Conservation (phyloP, 2,888 invertebrate genomes). For the Philopedon plagiatum region DNA sequence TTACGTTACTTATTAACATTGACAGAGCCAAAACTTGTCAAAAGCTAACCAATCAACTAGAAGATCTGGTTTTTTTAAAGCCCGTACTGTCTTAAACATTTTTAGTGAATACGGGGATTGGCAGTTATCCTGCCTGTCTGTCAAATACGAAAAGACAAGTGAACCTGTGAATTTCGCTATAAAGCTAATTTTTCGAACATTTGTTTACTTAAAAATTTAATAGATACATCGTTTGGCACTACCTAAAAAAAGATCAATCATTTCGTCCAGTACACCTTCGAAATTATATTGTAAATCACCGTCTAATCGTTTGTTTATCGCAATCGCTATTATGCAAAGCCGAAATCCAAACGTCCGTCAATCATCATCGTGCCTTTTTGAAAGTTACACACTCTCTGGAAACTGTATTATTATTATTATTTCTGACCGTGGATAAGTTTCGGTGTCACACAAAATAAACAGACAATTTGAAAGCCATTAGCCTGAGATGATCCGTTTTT, state of each 20-base stretch:
- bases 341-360: slow-evolving; percentile 37
- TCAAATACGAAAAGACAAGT: no score
- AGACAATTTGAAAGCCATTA: slow-evolving; percentile 47
- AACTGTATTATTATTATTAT: slow-evolving; percentile 36
- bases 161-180: no score
- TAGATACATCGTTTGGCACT: background rate
- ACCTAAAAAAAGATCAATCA: slow-evolving; percentile 8
- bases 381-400: slow-evolving; percentile 36
- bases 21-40: no score
- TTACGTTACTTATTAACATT: no score
- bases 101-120: no score
- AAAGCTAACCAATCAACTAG: no score
- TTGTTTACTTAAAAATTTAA: background rate
- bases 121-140: no score
- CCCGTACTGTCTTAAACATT: no score
- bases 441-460: slow-evolving; percentile 47
- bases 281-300: slow-evolving; percentile 49
- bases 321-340: slow-evolving; percentile 30
- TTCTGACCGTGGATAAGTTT: slow-evolving; percentile 17
- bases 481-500: slow-evolving; percentile 31
- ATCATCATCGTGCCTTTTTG: slow-evolving; percentile 36
- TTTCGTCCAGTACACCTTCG: slow-evolving; percentile 12
- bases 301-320: slow-evolving; percentile 43
- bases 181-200: no score
- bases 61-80: no score